Base-by-base conservation (phyloP, 2,797 vertebrate species). In the Anguilla obscura region DNA sequence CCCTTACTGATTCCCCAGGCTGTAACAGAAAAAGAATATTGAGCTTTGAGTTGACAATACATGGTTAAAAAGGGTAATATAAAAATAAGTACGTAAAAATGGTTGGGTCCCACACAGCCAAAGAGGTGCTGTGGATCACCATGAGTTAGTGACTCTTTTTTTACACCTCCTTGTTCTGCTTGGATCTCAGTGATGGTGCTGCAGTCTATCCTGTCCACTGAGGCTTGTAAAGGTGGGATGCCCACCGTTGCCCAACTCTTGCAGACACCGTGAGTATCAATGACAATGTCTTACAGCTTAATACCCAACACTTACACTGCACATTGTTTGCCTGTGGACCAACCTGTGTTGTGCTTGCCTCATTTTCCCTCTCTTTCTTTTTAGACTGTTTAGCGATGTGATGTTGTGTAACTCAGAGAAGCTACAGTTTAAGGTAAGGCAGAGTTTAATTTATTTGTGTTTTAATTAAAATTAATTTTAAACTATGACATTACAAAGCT, bases 171-270 rank as follows among this genome's bases (percentile, higher is more conserved):
- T 4, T 80, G 7, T 58, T 86, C 56, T 27, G 5, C 66, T 21
- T 36, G 60, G 27, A 18, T 95, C 88, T 80, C 93, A 99, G 98
- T 97, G 90, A 96, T 97, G 14, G 98, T 99, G 88, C 95, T 99
- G 94, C 97, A 98, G 96, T 98, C 97, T 93, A 97, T 98, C 92
- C 95, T 99, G 94, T 98, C 98, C 91, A 95, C 97, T 87, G 98
- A 99, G 87, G 97, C 98, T 91, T 96, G 97, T 95, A 99, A 99
- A 96, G 96, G 95, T 10, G 96, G 97, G 89, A 97, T 99, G 97
- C 98, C 98, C 40, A 95, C 97, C 6, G 93, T 97, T 90, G 94
- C 96, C 60, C 96, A 96, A 91, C 97, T 99, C 92, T 94, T 99
- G 88, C 97, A 98, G 93, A 98, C 97, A 88, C 96, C 97, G 98